These are phyloP conservation scores for Lymantria dispar DNA, from an alignment of 2,888 invertebrate genomes.

Conservation along the genomic window DNA sequence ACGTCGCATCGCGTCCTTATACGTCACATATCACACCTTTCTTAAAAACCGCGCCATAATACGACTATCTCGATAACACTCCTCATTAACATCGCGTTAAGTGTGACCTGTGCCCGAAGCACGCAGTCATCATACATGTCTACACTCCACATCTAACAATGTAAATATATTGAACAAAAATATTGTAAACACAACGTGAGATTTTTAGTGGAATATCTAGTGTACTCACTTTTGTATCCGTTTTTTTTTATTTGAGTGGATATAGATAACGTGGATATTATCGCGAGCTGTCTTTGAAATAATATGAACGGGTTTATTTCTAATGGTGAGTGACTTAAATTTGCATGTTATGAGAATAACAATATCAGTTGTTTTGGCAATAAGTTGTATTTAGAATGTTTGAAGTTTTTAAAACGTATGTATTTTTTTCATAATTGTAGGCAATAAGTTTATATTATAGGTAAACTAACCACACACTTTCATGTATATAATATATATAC, in stretches of 20 bases:
- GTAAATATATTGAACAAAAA: constrained; percentile 41
- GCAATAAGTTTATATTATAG: not conserved
- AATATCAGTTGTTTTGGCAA: not conserved
- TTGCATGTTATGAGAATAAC: not conserved
- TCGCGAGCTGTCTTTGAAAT: constrained; percentile 21
- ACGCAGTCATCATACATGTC: constrained; percentile 22
- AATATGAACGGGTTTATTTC: constrained; percentile 35
- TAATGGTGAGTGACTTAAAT: constrained; percentile 36
- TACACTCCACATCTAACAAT: constrained; percentile 15
- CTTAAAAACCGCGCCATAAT: constrained; percentile 51
- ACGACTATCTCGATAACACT: constrained; percentile 41
- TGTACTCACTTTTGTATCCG: constrained; percentile 50
- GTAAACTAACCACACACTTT: too few species aligned
- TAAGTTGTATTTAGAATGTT: not conserved
- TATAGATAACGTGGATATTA: constrained; percentile 50
- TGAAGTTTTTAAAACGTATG: not conserved
- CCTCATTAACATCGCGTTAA: constrained; percentile 24
- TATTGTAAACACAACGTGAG: constrained; percentile 49
- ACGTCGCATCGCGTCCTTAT: constrained; percentile 43
- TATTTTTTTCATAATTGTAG: not conserved
- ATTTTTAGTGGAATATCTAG: constrained; percentile 50
- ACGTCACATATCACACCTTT: constrained; percentile 40
- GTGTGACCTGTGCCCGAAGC: constrained; percentile 19
- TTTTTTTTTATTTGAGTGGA: constrained; percentile 55
- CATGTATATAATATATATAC: too few species aligned